Conservation (phyloP, 2,797 vertebrate species). For the Dicrostonyx torquatus region DNA sequence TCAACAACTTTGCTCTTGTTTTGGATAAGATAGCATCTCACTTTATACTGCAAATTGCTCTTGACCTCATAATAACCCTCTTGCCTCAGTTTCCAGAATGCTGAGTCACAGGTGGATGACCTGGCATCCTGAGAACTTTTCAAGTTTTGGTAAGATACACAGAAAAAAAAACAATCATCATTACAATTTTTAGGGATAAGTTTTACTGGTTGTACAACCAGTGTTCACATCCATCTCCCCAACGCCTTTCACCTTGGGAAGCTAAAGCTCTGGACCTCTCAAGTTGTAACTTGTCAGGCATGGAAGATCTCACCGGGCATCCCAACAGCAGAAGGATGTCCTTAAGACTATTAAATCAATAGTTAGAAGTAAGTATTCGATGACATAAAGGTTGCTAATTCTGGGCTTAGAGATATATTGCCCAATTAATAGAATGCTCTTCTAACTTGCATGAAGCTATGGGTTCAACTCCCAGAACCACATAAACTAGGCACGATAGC, state of each 20-base stretch:
- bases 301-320: background rate
- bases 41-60: background rate
- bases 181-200: background rate
- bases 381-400: background rate
- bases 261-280: background rate
- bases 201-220: background rate
- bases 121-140: background rate
- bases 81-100: background rate
- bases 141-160: background rate
- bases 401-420: too few species aligned
- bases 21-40: background rate
- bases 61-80: background rate
- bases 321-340: background rate
- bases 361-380: background rate
- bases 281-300: background rate
- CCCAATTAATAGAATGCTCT: too few species aligned
- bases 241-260: too few species aligned
- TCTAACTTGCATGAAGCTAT: background rate
- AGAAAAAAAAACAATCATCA: background rate
- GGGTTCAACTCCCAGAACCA: background rate
- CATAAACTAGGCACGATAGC: too few species aligned
- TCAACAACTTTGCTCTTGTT: background rate
- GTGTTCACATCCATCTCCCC: background rate
- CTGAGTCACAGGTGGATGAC: background rate
- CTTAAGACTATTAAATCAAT: slow-evolving; percentile 28